Evolutionary conservation across 2,113 vertebrate species (phyloP), one percentile per base, ranked within the genome.

Genomic region (Toxostoma redivivum): DNA sequence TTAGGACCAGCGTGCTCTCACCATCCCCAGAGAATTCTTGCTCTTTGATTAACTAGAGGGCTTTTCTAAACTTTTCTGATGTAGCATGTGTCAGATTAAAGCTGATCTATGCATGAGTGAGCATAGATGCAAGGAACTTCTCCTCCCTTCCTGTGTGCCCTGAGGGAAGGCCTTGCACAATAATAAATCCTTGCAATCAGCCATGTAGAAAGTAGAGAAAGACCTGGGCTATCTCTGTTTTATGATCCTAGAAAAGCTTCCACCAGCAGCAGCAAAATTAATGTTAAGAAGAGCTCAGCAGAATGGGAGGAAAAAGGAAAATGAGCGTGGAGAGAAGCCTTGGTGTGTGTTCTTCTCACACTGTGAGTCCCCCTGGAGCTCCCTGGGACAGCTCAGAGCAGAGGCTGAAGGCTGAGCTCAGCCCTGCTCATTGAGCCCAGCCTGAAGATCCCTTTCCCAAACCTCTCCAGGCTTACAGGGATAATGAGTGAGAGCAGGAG

Each of bases 111-210:
- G 71, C 92, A 50, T 71, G 79, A 81, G 28, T 30, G 93, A 93
- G 53, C 90, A 70, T 38, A 86, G 90, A 92, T 71, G 80, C 40
- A 83, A 93, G 71, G 44, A 94, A 71, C 88, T 86, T 92, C 90
- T 94, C 95, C 89, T 86, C 96, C 93, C 81, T 90, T 95, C 94
- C 94, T 92, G 67, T 56, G 67, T 1, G 7, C 74, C 58, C 74
- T 60, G 67, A 80, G 69, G 90, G 47, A 82, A 94, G 71, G 79
- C 82, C 88, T 93, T 44, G 81, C 74, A 78, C 67, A 60, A 67
- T 24, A 80, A 91, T 21, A 94, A 95, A 90, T 88, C 90, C 66
- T 54, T 82, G 60, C 48, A 67, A 22, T 51, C 71, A 90, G 62
- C 81, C 66, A 44, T 33, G 44, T 47, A 74, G 53, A 86, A 76